phyloP scores from a whole-genome alignment of 2,888 invertebrate genomes.

The Diabrotica balteata region DNA sequence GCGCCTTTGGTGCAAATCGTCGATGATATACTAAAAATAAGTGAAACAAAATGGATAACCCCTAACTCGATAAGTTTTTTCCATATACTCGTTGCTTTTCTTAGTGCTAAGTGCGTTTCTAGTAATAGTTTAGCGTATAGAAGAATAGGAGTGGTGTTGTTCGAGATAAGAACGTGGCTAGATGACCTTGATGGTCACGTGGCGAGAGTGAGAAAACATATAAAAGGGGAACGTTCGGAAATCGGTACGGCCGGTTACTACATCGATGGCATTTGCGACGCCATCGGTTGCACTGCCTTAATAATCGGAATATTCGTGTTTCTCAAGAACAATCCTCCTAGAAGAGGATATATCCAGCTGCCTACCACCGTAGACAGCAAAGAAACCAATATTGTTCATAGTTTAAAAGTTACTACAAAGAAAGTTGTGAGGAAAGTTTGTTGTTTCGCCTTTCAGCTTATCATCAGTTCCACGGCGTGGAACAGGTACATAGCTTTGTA shows the following conservation, averaged over 20 bases:
- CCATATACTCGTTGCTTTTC: slow-evolving; percentile 78
- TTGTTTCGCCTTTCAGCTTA: slow-evolving; percentile 73
- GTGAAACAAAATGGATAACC: slow-evolving; percentile 66
- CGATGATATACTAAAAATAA: slow-evolving; percentile 67
- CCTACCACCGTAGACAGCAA: slow-evolving; percentile 63
- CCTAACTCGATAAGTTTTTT: slow-evolving; percentile 85
- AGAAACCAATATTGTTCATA: slow-evolving; percentile 69
- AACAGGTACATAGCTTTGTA: slow-evolving; percentile 84
- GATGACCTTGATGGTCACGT: slow-evolving; percentile 89
- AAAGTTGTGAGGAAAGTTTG: slow-evolving; percentile 71
- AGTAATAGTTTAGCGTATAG: slow-evolving; percentile 75
- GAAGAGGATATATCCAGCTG: slow-evolving; percentile 75
- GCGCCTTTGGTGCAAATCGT: slow-evolving; percentile 79
- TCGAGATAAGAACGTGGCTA: slow-evolving; percentile 81
- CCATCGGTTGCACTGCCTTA: slow-evolving; percentile 76
- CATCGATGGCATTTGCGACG: slow-evolving; percentile 84
- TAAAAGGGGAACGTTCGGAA: slow-evolving; percentile 79
- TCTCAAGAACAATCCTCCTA: slow-evolving; percentile 75
- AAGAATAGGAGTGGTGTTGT: slow-evolving; percentile 77
- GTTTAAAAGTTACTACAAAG: slow-evolving; percentile 72
- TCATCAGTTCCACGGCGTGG: slow-evolving; percentile 81
- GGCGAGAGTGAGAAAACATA: slow-evolving; percentile 77
- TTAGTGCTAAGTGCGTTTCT: slow-evolving; percentile 78
- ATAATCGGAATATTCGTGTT: slow-evolving; percentile 74
- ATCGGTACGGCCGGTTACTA: slow-evolving; percentile 83